A percentile compares a stretch with the other conserved stretches of the same genome.
phyloP scores from a whole-genome alignment of 2,888 invertebrate genomes.

The Brachypterus glaber region DNA sequence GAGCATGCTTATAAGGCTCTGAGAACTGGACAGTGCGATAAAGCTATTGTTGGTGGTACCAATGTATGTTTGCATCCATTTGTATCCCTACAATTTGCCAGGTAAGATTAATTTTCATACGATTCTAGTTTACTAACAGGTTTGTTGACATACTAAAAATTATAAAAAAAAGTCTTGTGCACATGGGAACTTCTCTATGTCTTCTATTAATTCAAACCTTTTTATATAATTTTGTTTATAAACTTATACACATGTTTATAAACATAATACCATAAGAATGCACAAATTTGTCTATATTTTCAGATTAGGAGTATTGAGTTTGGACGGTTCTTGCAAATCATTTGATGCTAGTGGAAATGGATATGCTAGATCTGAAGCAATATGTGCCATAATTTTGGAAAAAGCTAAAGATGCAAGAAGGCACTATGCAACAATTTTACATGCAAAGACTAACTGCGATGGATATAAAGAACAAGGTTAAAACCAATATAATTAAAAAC shows the following conservation, averaged over 20 bases:
- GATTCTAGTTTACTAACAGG: too few species aligned
- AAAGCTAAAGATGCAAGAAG: conserved; percentile 46
- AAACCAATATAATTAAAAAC: too few species aligned
- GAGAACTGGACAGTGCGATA: conserved; percentile 72
- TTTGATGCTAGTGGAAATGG: conserved; percentile 81
- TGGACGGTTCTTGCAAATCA: conserved; percentile 79
- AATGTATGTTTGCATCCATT: conserved; percentile 81
- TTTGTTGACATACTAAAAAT: too few species aligned
- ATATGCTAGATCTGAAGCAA: conserved; percentile 74
- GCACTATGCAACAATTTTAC: conserved; percentile 42
- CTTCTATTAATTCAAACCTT: not conserved
- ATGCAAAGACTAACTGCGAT: conserved; percentile 36
- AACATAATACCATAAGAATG: too few species aligned
- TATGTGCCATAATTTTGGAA: conserved; percentile 63
- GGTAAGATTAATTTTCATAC: conserved; percentile 39
- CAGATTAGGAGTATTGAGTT: conserved; percentile 65
- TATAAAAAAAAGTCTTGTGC: too few species aligned
- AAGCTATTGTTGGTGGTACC: conserved; percentile 81
- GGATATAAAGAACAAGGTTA: conserved; percentile 35
- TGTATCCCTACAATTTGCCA: conserved; percentile 77
- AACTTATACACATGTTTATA: not conserved
- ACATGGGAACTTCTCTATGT: too few species aligned
- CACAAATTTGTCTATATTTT: conserved; percentile 7
- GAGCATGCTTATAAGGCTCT: conserved; percentile 73
- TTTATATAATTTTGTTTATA: conserved; percentile 4